phyloP scores from a whole-genome alignment of 2,888 invertebrate species.

The Sepiola atlantica region DNA sequence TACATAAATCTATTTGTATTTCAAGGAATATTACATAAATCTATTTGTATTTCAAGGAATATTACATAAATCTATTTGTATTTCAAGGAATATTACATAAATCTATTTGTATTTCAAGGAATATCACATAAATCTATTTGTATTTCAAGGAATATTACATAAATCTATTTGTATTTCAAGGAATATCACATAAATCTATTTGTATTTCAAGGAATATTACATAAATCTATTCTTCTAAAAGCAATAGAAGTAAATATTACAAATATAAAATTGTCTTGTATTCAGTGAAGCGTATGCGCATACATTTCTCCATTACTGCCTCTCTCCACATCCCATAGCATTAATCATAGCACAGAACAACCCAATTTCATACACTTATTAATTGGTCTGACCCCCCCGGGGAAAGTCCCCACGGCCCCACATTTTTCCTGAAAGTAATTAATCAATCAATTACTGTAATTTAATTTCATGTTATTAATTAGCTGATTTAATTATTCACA shows the following conservation, averaged over 20 bases:
- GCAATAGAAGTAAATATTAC: not conserved
- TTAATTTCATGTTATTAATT: slow-evolving; percentile 19
- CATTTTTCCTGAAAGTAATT: slow-evolving; percentile 32
- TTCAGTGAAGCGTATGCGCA: not conserved
- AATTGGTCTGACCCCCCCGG: slow-evolving; percentile 32
- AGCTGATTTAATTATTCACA: not conserved
- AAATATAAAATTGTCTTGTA: not conserved
- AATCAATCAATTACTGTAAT: slow-evolving; percentile 12
- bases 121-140: not conserved
- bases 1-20: too few species aligned
- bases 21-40: not conserved
- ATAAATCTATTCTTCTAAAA: not conserved
- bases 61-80: not conserved
- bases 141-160: not conserved
- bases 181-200: not conserved
- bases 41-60: not conserved
- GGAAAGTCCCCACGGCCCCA: slow-evolving; percentile 1
- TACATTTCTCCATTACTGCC: not conserved
- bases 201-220: not conserved
- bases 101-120: too few species aligned
- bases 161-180: too few species aligned
- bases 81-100: not conserved
- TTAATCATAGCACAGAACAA: not conserved
- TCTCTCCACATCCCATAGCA: not conserved
- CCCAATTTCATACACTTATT: slow-evolving; percentile 32